Evolutionary conservation across 2,113 vertebrate genomes (phyloP).

Genomic region (Riparia riparia): DNA sequence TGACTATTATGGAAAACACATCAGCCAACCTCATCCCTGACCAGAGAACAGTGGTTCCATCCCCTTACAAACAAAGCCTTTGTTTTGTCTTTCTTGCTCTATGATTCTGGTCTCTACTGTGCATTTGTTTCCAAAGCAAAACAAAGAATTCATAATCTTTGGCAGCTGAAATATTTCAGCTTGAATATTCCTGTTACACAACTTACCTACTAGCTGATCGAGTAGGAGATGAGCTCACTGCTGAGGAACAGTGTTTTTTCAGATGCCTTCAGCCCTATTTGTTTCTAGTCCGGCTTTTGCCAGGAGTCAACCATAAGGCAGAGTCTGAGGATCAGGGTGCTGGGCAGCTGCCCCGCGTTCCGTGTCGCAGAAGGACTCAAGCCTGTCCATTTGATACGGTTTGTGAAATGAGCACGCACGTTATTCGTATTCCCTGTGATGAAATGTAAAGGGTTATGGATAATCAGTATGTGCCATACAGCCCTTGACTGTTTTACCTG

Average conservation of each 20-base stretch:
- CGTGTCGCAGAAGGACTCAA: not conserved
- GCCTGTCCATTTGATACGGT: not conserved
- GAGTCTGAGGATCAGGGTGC: not conserved
- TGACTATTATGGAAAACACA: conserved; percentile 73
- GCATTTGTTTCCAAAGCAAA: conserved; percentile 72
- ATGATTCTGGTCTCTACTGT: conserved; percentile 42
- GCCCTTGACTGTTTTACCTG: not conserved
- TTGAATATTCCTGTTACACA: conserved; percentile 35
- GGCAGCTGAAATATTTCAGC: conserved; percentile 31
- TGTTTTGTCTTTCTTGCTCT: conserved; percentile 52
- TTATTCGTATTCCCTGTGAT: not conserved
- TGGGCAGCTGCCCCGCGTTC: not conserved
- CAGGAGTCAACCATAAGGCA: not conserved
- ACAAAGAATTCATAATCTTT: conserved; percentile 53
- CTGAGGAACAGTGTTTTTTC: conserved; percentile 8
- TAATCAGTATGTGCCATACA: not conserved
- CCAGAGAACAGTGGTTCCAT: conserved; percentile 56
- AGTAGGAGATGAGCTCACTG: conserved; percentile 24
- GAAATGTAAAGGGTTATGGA: not conserved
- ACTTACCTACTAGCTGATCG: not conserved
- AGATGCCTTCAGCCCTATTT: not conserved
- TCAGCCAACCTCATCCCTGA: conserved; percentile 70
- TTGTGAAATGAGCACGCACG: not conserved
- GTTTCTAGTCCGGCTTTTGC: not conserved
- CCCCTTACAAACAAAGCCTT: conserved; percentile 70